Evolutionary conservation across 1,140 invertebrate species (phyloP).

Genomic region (Matsumurasca onukii): DNA sequence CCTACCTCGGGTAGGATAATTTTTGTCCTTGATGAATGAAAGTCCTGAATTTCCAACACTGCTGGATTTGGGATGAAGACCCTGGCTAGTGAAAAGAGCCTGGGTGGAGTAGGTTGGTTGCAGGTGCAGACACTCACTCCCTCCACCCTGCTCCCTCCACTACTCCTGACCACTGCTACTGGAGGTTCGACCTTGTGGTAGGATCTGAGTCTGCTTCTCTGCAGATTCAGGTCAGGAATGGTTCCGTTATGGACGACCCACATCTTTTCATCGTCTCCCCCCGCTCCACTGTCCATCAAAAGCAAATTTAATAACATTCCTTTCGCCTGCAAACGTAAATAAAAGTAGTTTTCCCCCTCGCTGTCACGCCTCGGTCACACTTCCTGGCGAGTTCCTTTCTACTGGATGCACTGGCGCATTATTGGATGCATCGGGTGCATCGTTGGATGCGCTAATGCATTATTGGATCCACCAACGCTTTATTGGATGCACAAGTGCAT

Average conservation of each 20-base stretch:
- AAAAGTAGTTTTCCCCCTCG: not conserved
- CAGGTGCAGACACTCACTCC: no score
- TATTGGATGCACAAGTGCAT: no score
- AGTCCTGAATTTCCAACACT: no score
- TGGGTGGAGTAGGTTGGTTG: no score
- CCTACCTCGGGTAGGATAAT: no score
- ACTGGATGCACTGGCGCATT: not conserved
- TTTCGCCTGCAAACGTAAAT: conserved; percentile 19
- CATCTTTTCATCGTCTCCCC: not conserved
- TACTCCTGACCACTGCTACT: not conserved
- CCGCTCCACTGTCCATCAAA: not conserved
- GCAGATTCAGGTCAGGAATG: not conserved
- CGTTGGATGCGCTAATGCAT: not conserved
- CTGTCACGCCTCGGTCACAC: not conserved
- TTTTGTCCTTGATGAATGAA: no score
- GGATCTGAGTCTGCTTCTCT: not conserved
- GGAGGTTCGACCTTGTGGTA: not conserved
- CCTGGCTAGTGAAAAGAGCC: no score
- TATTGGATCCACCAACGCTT: not conserved
- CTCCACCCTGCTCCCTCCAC: no score
- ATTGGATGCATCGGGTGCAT: not conserved
- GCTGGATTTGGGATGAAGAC: no score
- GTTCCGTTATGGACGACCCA: conserved; percentile 10
- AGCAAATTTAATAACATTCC: conserved; percentile 26
- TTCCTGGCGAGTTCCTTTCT: not conserved